Percentiles rank a stretch among this genome's conserved stretches.
Conservation (phyloP, 2,797 vertebrate genomes). For the Kryptopterus vitreolus region DNA sequence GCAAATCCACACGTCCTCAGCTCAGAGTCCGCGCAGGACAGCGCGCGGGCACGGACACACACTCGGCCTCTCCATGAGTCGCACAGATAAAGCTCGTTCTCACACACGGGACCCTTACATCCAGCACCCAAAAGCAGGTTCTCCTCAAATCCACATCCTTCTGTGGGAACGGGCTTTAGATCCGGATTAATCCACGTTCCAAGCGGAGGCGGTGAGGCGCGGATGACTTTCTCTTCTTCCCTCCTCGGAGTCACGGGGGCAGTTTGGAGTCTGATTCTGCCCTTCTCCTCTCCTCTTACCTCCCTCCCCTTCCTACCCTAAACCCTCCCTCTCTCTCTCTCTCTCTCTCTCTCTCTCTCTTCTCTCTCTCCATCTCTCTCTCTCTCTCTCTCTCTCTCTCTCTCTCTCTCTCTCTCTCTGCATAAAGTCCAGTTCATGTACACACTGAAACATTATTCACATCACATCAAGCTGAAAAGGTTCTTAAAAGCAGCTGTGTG, state of each 20-base stretch:
- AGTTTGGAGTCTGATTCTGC: constrained; percentile 1
- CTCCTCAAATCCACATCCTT: not conserved
- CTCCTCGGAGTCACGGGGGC: not conserved
- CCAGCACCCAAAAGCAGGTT: not conserved
- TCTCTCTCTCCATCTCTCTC: not conserved
- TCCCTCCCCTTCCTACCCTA: constrained; percentile 18
- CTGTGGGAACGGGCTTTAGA: not conserved
- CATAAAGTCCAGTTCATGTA: not conserved
- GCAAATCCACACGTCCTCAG: not conserved
- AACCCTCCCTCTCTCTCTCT: constrained; percentile 13
- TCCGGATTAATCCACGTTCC: not conserved
- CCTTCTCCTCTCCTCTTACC: not conserved
- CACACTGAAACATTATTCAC: not conserved
- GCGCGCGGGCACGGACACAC: not conserved
- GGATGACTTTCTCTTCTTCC: constrained; percentile 6
- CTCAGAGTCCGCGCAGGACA: not conserved
- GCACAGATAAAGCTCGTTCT: not conserved
- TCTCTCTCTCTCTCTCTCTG: not conserved
- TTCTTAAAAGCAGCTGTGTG: not conserved
- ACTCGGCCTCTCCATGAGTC: constrained; percentile 3
- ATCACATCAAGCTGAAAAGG: not conserved
- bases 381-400: not conserved
- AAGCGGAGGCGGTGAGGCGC: not conserved
- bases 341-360: constrained; percentile 12
- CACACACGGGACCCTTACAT: not conserved